Evolutionary conservation across 2,888 invertebrate genomes (phyloP), one percentile per base, ranked within the genome.

Genomic region (Sesia apiformis): DNA sequence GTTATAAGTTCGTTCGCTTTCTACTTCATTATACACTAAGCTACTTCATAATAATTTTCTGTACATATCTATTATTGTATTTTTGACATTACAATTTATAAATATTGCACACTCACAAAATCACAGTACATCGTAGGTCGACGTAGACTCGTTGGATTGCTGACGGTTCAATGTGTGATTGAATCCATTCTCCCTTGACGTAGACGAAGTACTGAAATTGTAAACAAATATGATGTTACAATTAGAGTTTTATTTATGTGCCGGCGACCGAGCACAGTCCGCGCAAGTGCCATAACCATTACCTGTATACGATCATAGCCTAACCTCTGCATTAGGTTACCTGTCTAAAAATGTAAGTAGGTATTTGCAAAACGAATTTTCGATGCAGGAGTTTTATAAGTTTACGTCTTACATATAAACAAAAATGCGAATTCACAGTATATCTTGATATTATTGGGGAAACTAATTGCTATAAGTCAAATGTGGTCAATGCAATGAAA

Each of bases 201-300:
- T 76, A 3, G 88, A 87, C 3, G 88, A 86, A 38, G 71, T 81
- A 40, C 88, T 87, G 80, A 42, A 80, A 78, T 43, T 6, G 8
- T 41, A 41, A 41, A 7, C 7, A 41, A 41, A 41, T 43, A 46
- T 46, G 8, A 46, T 46, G 23, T 2, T 23, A 23, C 23, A 23
- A 23, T 23, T 23, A 23, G 1, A 23, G 23, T 23, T 23, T 1
- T 23, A 23, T 1, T 23, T 23, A 23, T 23, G 23, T 2, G 23
- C 23, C 23, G 23, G 23, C 23, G 23, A 23, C 23, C 23, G 23
- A 23, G 23, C 23, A 2, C 23, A 23, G 23, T 23, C 23, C 23
- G 23, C 23, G 23, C 23, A 1, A 2, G 23, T 23, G 23, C 23
- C 23, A 2, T 23, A 23, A 23, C 23, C 23, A 23, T 23, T 23